Percentiles rank a stretch among this genome's conserved stretches.
Conservation (phyloP, 2,888 invertebrate genomes). For the Chaetoderma sp. region DNA sequence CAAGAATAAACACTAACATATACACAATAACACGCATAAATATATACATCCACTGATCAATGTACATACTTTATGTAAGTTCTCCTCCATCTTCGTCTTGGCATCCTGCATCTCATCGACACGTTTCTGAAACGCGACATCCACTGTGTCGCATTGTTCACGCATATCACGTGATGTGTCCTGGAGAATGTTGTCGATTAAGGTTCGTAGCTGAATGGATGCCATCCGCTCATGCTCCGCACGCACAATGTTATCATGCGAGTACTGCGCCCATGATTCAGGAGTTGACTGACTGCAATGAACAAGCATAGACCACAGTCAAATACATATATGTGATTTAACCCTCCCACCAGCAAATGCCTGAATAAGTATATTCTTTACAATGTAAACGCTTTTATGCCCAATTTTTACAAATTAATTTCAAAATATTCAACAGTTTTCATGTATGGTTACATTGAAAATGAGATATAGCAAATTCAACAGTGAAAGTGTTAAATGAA, state of each 20-base stretch:
- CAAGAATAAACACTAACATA: no score
- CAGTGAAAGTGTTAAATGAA: background rate
- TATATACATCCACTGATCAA: no score
- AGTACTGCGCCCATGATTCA: slow-evolving; percentile 87
- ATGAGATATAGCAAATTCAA: no score
- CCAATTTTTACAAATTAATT: no score
- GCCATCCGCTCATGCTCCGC: slow-evolving; percentile 82
- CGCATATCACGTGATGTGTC: slow-evolving; percentile 85
- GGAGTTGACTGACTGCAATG: slow-evolving; percentile 81
- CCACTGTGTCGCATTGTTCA: slow-evolving; percentile 85
- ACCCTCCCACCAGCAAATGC: no score
- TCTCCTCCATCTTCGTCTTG: slow-evolving; percentile 76
- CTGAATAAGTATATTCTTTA: no score
- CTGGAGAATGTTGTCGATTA: slow-evolving; percentile 80
- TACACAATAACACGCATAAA: no score
- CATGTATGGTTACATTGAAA: no score
- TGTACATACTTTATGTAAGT: slow-evolving; percentile 76
- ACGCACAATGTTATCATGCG: slow-evolving; percentile 81
- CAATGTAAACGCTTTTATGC: no score
- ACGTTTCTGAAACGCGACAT: slow-evolving; percentile 81
- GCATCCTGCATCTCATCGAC: slow-evolving; percentile 76
- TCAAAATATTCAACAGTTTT: no score
- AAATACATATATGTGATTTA: background rate
- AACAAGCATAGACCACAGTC: background rate
- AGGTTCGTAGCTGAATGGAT: slow-evolving; percentile 78